These are phyloP conservation scores for Cenopis cana DNA, from an alignment of 2,888 invertebrate species.

Conservation along the genomic window DNA sequence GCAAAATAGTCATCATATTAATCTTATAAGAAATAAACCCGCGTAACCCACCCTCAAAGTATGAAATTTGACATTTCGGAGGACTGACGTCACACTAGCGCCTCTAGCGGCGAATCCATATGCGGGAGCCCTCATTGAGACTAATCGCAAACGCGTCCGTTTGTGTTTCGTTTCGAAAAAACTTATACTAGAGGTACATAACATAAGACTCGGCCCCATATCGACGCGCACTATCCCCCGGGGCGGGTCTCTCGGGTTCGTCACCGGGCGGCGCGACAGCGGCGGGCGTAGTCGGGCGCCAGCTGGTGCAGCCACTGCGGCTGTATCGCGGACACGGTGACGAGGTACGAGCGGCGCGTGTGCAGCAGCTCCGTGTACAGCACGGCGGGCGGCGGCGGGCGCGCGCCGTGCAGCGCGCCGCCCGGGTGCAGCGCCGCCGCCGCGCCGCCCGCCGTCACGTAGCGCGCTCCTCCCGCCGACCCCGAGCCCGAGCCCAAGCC, in stretches of 20 bases:
- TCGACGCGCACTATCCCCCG: constrained; percentile 1
- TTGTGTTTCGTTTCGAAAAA: too few species aligned
- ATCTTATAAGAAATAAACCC: too few species aligned
- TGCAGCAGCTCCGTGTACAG: constrained; percentile 95
- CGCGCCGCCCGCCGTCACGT: constrained; percentile 71
- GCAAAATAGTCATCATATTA: too few species aligned
- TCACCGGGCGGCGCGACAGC: constrained; percentile 71
- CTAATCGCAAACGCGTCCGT: too few species aligned
- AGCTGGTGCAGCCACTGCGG: constrained; percentile 89
- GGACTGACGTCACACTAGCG: too few species aligned
- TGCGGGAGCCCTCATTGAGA: too few species aligned
- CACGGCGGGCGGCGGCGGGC: constrained; percentile 88
- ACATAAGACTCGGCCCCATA: neutral
- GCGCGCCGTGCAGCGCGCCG: constrained; percentile 86
- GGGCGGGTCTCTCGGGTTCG: constrained; percentile 45
- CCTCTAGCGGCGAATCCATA: too few species aligned
- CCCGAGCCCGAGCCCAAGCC: constrained; percentile 81
- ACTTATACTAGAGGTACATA: too few species aligned
- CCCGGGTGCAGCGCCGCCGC: constrained; percentile 93
- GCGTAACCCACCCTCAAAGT: too few species aligned
- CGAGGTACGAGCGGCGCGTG: constrained; percentile 92
- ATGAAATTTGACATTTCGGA: too few species aligned
- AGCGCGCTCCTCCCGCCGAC: constrained; percentile 84
- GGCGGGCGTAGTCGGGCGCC: constrained; percentile 71
- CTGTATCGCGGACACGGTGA: constrained; percentile 91